Evolutionary conservation across 2,797 vertebrate genomes (phyloP).

Genomic region (Anniella stebbinsi): DNA sequence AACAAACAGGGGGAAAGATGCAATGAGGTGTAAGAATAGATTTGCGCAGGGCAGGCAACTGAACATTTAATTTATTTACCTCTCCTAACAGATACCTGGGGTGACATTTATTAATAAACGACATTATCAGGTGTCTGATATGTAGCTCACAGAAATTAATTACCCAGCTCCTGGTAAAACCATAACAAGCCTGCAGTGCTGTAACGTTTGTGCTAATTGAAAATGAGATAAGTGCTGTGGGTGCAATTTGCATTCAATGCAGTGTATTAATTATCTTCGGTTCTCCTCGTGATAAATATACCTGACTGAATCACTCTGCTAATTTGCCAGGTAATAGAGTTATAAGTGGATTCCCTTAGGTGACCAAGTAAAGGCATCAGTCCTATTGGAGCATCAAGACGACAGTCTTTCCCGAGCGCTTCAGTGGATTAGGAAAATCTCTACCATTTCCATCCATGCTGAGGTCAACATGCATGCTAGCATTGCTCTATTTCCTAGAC

Average conservation of each 20-base stretch:
- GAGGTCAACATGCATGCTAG: background rate
- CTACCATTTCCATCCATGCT: constrained; percentile 14
- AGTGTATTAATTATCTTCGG: constrained; percentile 86
- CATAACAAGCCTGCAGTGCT: constrained; percentile 85
- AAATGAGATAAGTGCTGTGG: constrained; percentile 89
- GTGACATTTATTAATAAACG: constrained; percentile 87
- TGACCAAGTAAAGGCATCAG: constrained; percentile 73
- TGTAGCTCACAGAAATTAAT: constrained; percentile 87
- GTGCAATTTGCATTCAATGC: constrained; percentile 88
- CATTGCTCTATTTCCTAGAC: background rate
- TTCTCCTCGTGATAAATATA: constrained; percentile 86
- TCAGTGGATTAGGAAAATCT: constrained; percentile 30
- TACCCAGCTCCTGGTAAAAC: constrained; percentile 85
- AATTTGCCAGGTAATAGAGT: constrained; percentile 85
- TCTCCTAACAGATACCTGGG: constrained; percentile 84
- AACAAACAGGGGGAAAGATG: constrained; percentile 80
- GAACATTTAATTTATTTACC: constrained; percentile 84
- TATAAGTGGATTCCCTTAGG: constrained; percentile 84
- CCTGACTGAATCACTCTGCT: constrained; percentile 86
- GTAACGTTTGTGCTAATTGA: constrained; percentile 88
- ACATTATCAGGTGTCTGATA: constrained; percentile 86
- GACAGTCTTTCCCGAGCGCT: constrained; percentile 57
- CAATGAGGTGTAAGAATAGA: constrained; percentile 83
- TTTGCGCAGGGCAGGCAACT: constrained; percentile 82
- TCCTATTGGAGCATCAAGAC: constrained; percentile 71